Conservation (phyloP, 1,140 invertebrate genomes). For the Chrysomallon squamiferum region DNA sequence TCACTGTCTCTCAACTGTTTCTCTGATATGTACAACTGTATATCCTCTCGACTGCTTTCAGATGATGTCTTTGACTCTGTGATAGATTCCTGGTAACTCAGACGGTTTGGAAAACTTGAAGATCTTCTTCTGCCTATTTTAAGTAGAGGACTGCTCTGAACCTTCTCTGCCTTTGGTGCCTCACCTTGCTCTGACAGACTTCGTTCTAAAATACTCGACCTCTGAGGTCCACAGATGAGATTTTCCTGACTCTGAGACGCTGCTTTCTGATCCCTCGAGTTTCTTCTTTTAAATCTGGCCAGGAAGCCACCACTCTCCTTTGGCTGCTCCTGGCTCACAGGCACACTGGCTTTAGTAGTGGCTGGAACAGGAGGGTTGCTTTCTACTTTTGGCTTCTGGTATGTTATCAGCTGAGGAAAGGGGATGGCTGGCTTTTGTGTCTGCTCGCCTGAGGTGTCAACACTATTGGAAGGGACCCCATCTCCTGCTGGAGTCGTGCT, state of each 20-base stretch:
- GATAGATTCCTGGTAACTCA: constrained; percentile 39
- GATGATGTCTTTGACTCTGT: neutral
- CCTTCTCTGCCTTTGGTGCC: constrained; percentile 11
- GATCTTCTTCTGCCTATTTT: constrained; percentile 35
- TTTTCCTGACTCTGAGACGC: constrained; percentile 51
- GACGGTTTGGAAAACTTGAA: constrained; percentile 55
- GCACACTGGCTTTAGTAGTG: constrained; percentile 5
- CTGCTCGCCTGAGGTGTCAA: neutral
- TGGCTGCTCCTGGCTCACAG: constrained; percentile 16
- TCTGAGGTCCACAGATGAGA: constrained; percentile 23
- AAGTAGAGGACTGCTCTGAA: constrained; percentile 7
- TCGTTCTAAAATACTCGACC: constrained; percentile 26
- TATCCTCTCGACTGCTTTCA: neutral
- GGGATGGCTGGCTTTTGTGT: constrained; percentile 31
- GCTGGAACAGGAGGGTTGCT: constrained; percentile 11
- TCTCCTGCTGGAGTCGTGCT: constrained; percentile 14
- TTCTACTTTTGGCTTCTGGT: constrained; percentile 24
- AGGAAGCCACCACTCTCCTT: constrained; percentile 44
- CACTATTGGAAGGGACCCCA: neutral
- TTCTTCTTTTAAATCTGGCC: constrained; percentile 48
- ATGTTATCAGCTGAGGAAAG: constrained; percentile 43
- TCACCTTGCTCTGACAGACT: constrained; percentile 29
- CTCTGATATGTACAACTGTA: too few species aligned
- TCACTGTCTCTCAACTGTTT: too few species aligned
- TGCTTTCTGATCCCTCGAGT: constrained; percentile 49